phyloP scores from a whole-genome alignment of 2,888 invertebrate species.

The Altica lythri region DNA sequence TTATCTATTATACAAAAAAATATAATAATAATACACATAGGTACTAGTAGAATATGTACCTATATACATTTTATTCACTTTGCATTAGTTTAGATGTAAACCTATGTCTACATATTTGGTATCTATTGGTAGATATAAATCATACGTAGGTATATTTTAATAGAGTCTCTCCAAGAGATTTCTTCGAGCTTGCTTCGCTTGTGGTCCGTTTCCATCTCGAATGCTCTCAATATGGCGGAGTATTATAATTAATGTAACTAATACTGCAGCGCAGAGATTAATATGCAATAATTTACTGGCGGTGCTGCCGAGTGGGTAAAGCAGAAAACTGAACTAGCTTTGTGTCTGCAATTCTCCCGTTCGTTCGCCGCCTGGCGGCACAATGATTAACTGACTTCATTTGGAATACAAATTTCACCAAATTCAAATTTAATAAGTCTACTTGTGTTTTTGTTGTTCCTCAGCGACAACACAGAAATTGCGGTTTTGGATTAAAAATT shows the following conservation, averaged over 20 bases:
- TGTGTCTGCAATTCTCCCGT: slow-evolving; percentile 52
- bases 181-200: slow-evolving; percentile 43
- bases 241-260: slow-evolving; percentile 58
- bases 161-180: too few species aligned
- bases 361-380: slow-evolving; percentile 46
- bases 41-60: too few species aligned
- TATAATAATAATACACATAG: too few species aligned
- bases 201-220: slow-evolving; percentile 50
- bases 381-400: slow-evolving; percentile 58
- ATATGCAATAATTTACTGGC: slow-evolving; percentile 59
- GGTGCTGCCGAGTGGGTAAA: slow-evolving; percentile 53
- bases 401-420: slow-evolving; percentile 57
- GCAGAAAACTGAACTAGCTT: slow-evolving; percentile 56
- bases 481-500: slow-evolving; percentile 37
- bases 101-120: too few species aligned
- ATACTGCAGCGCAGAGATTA: slow-evolving; percentile 59
- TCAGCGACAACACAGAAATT: slow-evolving; percentile 27
- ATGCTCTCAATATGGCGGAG: slow-evolving; percentile 55
- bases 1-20: too few species aligned
- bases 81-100: too few species aligned
- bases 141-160: too few species aligned
- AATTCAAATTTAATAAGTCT: slow-evolving; percentile 59
- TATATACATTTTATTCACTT: too few species aligned
- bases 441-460: slow-evolving; percentile 50
- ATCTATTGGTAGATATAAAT: too few species aligned